Evolutionary conservation across 2,888 invertebrate species (phyloP).

Genomic region (Syritta pipiens): DNA sequence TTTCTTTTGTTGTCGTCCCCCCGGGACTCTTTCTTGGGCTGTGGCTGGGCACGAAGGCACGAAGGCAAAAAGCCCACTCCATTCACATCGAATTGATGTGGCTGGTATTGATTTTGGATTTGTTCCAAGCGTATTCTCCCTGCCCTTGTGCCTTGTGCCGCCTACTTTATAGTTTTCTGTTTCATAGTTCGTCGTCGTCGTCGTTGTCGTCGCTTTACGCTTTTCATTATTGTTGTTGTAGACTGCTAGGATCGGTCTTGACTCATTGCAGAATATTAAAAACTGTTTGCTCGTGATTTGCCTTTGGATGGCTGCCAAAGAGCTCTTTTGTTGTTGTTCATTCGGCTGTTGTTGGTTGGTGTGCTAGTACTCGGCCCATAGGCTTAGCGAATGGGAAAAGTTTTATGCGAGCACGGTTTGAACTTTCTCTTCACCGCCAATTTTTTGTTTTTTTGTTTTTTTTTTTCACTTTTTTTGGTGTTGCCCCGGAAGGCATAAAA

Average conservation of each 20-base stretch:
- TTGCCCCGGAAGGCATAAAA: no score
- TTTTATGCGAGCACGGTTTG: constrained; percentile 12
- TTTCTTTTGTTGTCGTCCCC: constrained; percentile 47
- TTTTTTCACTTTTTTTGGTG: no score
- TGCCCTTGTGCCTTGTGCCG: constrained; percentile 31
- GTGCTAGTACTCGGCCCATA: constrained; percentile 9
- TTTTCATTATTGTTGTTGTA: constrained; percentile 10
- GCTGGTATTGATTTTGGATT: constrained; percentile 69
- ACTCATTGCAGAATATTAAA: constrained; percentile 65
- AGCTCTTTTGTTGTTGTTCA: not conserved
- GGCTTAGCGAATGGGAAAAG: constrained; percentile 11
- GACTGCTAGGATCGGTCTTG: constrained; percentile 52
- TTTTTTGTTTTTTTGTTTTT: not conserved
- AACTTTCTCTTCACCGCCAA: constrained; percentile 43
- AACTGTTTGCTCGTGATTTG: constrained; percentile 59
- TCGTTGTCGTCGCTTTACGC: constrained; percentile 6
- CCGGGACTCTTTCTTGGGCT: no score
- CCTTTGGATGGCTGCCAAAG: constrained; percentile 61
- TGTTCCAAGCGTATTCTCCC: constrained; percentile 58
- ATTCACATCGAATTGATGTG: constrained; percentile 50
- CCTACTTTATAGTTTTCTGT: constrained; percentile 36
- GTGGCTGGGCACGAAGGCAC: no score
- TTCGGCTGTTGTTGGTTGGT: not conserved
- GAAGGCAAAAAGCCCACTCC: not conserved
- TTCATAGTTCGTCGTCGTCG: constrained; percentile 22